Percentiles rank a stretch among this genome's conserved stretches.
Evolutionary conservation across 2,797 vertebrate genomes (phyloP).

Genomic region (Tragopan temminckii): DNA sequence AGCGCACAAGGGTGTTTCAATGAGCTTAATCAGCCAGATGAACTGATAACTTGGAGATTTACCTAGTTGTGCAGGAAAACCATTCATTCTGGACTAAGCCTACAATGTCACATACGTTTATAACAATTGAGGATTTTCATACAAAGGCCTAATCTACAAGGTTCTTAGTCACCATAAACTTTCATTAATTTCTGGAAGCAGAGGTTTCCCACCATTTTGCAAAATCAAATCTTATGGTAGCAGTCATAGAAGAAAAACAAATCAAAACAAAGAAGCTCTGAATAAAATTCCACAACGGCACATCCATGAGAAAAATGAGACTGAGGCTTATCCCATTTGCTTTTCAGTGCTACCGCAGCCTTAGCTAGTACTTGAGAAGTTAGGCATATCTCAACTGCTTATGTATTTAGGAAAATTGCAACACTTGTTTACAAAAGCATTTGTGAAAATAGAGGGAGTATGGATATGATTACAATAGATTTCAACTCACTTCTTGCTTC

Average conservation of each 20-base stretch:
- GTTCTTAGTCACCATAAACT: conserved; percentile 14
- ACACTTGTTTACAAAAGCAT: neutral
- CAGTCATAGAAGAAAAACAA: neutral
- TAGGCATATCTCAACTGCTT: neutral
- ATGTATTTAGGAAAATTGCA: neutral
- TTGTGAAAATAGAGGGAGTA: neutral
- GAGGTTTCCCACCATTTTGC: neutral
- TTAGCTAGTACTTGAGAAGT: neutral
- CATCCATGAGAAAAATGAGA: neutral
- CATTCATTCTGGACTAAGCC: conserved; percentile 36
- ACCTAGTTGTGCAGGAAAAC: conserved; percentile 49
- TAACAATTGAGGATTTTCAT: conserved; percentile 5
- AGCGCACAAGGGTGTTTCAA: conserved; percentile 70
- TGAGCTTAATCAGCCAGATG: conserved; percentile 66
- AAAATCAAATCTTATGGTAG: neutral
- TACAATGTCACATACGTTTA: neutral
- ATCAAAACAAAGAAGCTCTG: neutral
- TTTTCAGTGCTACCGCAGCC: neutral
- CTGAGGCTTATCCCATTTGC: neutral
- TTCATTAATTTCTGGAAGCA: neutral
- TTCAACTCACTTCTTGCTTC: neutral
- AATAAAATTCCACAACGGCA: neutral
- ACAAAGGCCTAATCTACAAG: neutral
- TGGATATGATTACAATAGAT: neutral
- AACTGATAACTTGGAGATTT: conserved; percentile 62